Evolutionary conservation across 37 sponge, comb jelly and placozoan genomes (phyloP), one percentile per base, ranked within the genome.

Genomic region (Tethya wilhelma): DNA sequence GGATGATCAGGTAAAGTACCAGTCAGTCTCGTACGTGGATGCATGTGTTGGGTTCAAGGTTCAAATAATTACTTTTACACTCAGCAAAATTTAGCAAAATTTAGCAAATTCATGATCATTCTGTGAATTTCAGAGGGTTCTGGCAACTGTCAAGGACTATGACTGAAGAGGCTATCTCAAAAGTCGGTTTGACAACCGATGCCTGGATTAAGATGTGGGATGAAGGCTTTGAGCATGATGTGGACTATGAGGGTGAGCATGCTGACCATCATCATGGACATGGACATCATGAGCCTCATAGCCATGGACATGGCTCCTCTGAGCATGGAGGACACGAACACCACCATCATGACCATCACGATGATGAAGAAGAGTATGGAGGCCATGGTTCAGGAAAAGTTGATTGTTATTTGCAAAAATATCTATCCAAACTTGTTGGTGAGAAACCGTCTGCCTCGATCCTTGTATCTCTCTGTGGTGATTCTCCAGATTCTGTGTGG

Each of bases 181-280:
- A 70, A 25, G 46, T n/a, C 19, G 71, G 71, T 26, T 20, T 70
- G 6, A 11, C 7, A 4, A 58, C 74, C 2, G 74, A 73, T 3
- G 11, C 7, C 2, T 73, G 74, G 74, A 20, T 73, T 12, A 73
- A 73, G 37, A 53, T 56, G 58, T 73, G 74, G 74, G 74, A 73
- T 9, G 36, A 2, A 56, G 74, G 38, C 36, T 22, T 44, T 30
- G 38, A 26, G 28, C 58, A 19, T 43, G n/a, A n/a, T n/a, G n/a
- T n/a, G 53, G 53, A n/a, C 53, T 9, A 49, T 49, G 14, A 49
- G 53, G 53, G 53, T 14, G 53, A 49, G 53, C 53, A 49, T 14
- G 53, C 14, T 14, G 14, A 49, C 14, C 53, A 49, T 9, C 14
- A 49, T 49, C 53, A 49, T 49, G n/a, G n/a, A n/a, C n/a, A n/a